phyloP scores from a whole-genome alignment of 2,113 vertebrate species.

The Alethe diademata region DNA sequence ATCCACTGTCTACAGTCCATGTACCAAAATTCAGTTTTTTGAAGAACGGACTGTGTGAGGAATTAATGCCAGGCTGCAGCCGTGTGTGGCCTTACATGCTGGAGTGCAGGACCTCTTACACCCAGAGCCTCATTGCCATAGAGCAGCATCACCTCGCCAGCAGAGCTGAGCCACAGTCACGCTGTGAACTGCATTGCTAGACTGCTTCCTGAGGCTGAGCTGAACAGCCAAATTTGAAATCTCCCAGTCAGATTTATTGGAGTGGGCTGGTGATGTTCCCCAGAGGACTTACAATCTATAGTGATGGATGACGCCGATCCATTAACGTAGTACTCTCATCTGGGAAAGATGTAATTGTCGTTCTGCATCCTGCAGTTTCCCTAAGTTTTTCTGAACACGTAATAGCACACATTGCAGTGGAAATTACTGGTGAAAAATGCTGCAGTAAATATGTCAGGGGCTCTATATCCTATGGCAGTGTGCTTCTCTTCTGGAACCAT shows the following conservation, averaged over 20 bases:
- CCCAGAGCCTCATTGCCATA: neutral
- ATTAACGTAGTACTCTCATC: conserved; percentile 47
- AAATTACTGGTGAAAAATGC: conserved; percentile 53
- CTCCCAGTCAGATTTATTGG: neutral
- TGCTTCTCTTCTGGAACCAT: neutral
- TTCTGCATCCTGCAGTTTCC: conserved; percentile 37
- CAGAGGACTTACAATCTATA: neutral
- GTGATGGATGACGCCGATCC: conserved; percentile 42
- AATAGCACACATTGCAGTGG: neutral
- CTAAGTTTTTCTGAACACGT: conserved; percentile 34
- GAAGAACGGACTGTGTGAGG: neutral
- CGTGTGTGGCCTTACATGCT: neutral
- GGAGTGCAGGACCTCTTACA: neutral
- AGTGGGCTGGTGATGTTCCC: conserved; percentile 3
- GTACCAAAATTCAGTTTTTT: neutral
- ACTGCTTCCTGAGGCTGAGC: neutral
- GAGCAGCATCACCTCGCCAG: neutral
- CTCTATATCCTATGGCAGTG: neutral
- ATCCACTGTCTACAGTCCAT: neutral
- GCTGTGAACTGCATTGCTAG: neutral
- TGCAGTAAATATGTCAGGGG: conserved; percentile 58
- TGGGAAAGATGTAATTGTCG: conserved; percentile 55
- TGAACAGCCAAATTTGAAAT: neutral
- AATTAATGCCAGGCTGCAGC: neutral
- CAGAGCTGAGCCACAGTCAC: neutral